A percentile compares a stretch with the other conserved stretches of the same genome.
Evolutionary conservation across 1,140 invertebrate genomes (phyloP).

Genomic region (Oncopodura yosiiana): DNA sequence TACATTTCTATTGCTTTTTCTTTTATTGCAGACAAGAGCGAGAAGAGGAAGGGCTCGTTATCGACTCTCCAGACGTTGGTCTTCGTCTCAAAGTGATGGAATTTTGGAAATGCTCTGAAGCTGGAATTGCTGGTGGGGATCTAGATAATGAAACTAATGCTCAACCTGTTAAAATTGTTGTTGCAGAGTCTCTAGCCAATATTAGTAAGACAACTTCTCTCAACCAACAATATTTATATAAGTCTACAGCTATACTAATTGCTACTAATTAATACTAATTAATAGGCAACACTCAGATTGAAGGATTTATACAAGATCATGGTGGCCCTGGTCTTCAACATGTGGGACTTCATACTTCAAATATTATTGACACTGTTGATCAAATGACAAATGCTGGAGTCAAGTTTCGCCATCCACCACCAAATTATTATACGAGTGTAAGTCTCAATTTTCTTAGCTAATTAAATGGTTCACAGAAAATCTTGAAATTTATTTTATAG

Average conservation of each 20-base stretch:
- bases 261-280: background rate
- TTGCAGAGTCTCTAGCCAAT: constrained; percentile 43
- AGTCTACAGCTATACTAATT: background rate
- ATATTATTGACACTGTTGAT: constrained; percentile 41
- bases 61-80: constrained; percentile 38
- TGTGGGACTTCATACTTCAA: constrained; percentile 42
- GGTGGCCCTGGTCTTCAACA: constrained; percentile 46
- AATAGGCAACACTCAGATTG: constrained; percentile 43
- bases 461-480: too few species aligned
- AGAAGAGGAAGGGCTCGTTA: constrained; percentile 41
- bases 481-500: constrained; percentile 28
- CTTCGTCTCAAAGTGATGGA: constrained; percentile 45
- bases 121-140: constrained; percentile 36
- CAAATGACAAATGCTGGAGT: constrained; percentile 38
- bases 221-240: background rate
- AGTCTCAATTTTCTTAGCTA: background rate
- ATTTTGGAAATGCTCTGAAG: constrained; percentile 48
- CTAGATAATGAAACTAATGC: constrained; percentile 18
- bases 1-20: background rate
- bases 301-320: constrained; percentile 44
- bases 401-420: constrained; percentile 43
- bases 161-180: constrained; percentile 44
- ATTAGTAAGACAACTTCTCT: constrained; percentile 37
- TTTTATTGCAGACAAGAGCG: constrained; percentile 35
- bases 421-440: constrained; percentile 41